These are phyloP conservation scores for Neosalanx taihuensis DNA, from an alignment of 2,797 vertebrate species.

Conservation along the genomic window DNA sequence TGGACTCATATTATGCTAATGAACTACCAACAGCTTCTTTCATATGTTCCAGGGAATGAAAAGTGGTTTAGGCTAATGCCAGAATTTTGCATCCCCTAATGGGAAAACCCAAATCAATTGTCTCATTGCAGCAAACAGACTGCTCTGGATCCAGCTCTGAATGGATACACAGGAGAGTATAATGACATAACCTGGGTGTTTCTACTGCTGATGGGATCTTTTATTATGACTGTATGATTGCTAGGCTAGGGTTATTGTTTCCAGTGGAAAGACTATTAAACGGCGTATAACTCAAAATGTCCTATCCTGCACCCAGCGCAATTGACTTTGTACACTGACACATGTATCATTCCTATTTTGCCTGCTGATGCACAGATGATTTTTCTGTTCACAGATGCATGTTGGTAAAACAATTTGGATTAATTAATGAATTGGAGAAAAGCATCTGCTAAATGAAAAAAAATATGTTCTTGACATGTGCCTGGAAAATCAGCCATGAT, in stretches of 20 bases:
- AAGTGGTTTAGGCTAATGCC: conserved; percentile 57
- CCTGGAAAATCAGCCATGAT: not conserved
- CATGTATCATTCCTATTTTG: too few relatives aligned
- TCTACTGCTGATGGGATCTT: conserved; percentile 36
- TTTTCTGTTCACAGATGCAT: too few relatives aligned
- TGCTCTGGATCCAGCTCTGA: conserved; percentile 31
- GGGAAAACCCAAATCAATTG: conserved; percentile 37
- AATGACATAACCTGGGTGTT: conserved; percentile 19
- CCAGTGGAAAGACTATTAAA: too few relatives aligned
- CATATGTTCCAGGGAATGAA: conserved; percentile 62
- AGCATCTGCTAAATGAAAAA: too few relatives aligned
- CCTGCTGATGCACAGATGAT: too few relatives aligned
- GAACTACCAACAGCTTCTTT: conserved; percentile 53
- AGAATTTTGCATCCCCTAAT: conserved; percentile 54
- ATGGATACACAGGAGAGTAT: conserved; percentile 21
- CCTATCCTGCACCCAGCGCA: too few relatives aligned
- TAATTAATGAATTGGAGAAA: too few relatives aligned
- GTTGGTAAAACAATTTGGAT: too few relatives aligned
- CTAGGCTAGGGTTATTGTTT: not conserved
- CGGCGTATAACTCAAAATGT: too few relatives aligned
- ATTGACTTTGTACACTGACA: too few relatives aligned
- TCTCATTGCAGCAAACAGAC: conserved; percentile 33
- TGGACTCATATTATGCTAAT: conserved; percentile 62
- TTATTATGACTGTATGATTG: conserved; percentile 8
- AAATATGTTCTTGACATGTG: not conserved